These are phyloP conservation scores for Drosophila fuyamai DNA, from an alignment of 1,140 invertebrate genomes.

Conservation along the genomic window DNA sequence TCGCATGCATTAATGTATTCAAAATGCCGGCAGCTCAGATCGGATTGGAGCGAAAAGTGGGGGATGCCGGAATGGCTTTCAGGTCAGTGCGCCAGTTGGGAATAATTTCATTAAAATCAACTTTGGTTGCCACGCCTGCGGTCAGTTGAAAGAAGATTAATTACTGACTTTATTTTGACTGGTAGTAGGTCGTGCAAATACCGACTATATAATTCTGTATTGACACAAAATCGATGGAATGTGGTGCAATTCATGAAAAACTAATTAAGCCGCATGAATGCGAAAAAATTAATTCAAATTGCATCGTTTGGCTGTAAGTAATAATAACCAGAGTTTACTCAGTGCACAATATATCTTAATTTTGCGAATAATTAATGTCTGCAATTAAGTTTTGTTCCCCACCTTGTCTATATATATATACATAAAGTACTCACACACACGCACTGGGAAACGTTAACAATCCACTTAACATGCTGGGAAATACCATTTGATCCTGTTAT, in stretches of 20 bases:
- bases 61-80: not conserved
- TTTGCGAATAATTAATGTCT: conserved; percentile 72
- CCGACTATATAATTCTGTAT: conserved; percentile 49
- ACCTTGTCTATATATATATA: conserved; percentile 22
- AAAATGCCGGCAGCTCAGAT: conserved; percentile 21
- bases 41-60: conserved; percentile 6
- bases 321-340: conserved; percentile 41
- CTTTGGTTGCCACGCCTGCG: conserved; percentile 33
- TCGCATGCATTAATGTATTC: conserved; percentile 39
- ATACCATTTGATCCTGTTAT: conserved; percentile 79
- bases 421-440: not conserved
- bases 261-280: conserved; percentile 52
- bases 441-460: conserved; percentile 59
- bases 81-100: conserved; percentile 14
- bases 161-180: conserved; percentile 36
- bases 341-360: conserved; percentile 70
- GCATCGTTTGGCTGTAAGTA: conserved; percentile 36
- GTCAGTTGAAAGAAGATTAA: conserved; percentile 43
- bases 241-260: conserved; percentile 43
- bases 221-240: conserved; percentile 45
- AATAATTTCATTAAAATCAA: conserved; percentile 64
- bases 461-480: conserved; percentile 75
- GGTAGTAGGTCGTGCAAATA: not conserved
- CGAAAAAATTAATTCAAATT: conserved; percentile 73
- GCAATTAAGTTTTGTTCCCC: conserved; percentile 58